Evolutionary conservation across 2,888 invertebrate genomes (phyloP).

Genomic region (Anoncus sp.): DNA sequence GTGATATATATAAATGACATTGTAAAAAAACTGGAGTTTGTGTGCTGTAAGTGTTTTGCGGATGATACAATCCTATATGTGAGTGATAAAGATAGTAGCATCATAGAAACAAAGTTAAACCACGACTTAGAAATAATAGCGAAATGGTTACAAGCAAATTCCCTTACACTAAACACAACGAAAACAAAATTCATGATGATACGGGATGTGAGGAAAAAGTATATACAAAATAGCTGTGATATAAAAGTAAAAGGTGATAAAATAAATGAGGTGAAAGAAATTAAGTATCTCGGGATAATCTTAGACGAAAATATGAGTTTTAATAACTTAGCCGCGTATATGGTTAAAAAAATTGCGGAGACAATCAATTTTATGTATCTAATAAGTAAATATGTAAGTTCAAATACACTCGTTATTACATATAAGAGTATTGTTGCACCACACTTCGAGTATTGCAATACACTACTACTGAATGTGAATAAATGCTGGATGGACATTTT

Average conservation of each 20-base stretch:
- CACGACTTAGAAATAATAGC: neutral
- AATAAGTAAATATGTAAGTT: conserved; percentile 39
- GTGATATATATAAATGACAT: conserved; percentile 12
- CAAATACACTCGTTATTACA: conserved; percentile 36
- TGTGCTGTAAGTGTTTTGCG: conserved; percentile 10
- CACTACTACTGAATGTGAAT: conserved; percentile 27
- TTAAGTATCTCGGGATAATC: conserved; percentile 48
- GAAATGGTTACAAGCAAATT: neutral
- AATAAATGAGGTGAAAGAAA: conserved; percentile 6
- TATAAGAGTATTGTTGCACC: conserved; percentile 40
- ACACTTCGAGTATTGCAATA: conserved; percentile 58
- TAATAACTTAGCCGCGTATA: conserved; percentile 37
- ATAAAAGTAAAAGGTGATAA: neutral
- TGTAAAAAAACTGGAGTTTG: neutral
- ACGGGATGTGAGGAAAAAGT: neutral
- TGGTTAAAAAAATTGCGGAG: conserved; percentile 49
- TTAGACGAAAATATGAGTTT: conserved; percentile 50
- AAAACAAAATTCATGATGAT: conserved; percentile 20
- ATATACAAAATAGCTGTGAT: neutral
- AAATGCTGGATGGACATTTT: conserved; percentile 19
- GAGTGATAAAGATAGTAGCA: neutral
- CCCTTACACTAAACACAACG: neutral
- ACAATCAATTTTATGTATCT: conserved; percentile 53
- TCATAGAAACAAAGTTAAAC: neutral
- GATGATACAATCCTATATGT: conserved; percentile 9